Conservation (phyloP, 92 coral and sea anemone genomes). For the Micromussa lordhowensis region DNA sequence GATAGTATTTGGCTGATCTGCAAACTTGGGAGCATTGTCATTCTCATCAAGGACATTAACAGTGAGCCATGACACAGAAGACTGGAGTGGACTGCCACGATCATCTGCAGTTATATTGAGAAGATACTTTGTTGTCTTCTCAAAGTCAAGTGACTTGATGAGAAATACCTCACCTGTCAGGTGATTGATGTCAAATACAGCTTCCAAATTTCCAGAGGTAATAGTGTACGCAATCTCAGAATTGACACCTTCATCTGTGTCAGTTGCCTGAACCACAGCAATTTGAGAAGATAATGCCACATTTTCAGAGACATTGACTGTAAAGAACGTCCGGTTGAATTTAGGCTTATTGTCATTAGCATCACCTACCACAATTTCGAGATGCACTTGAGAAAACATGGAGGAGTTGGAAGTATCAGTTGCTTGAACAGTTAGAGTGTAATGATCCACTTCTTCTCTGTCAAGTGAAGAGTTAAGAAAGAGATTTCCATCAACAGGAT, state of each 20-base stretch:
- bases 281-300: slow-evolving; percentile 63
- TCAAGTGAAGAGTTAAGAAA: slow-evolving; percentile 76
- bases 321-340: slow-evolving; percentile 45
- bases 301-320: slow-evolving; percentile 65
- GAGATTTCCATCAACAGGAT: slow-evolving; percentile 68
- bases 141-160: slow-evolving; percentile 83
- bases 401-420: slow-evolving; percentile 64
- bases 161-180: slow-evolving; percentile 80
- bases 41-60: slow-evolving; percentile 84
- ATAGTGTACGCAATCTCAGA: slow-evolving; percentile 84
- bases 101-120: slow-evolving; percentile 89
- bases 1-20: slow-evolving; percentile 43
- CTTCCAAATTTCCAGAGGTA: slow-evolving; percentile 84
- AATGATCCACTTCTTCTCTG: slow-evolving; percentile 73
- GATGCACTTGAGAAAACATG: slow-evolving; percentile 66
- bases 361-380: slow-evolving; percentile 83
- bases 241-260: slow-evolving; percentile 84
- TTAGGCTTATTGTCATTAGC: slow-evolving; percentile 85
- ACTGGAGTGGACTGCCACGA: slow-evolving; percentile 75
- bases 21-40: slow-evolving; percentile 85
- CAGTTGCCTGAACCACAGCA: slow-evolving; percentile 76
- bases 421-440: slow-evolving; percentile 81
- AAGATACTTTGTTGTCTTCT: slow-evolving; percentile 61
- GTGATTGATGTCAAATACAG: slow-evolving; percentile 81
- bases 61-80: slow-evolving; percentile 63